A percentile compares a stretch with the other conserved stretches of the same genome.
Evolutionary conservation across 2,113 vertebrate genomes (phyloP).

Genomic region (Microtus oregoni): DNA sequence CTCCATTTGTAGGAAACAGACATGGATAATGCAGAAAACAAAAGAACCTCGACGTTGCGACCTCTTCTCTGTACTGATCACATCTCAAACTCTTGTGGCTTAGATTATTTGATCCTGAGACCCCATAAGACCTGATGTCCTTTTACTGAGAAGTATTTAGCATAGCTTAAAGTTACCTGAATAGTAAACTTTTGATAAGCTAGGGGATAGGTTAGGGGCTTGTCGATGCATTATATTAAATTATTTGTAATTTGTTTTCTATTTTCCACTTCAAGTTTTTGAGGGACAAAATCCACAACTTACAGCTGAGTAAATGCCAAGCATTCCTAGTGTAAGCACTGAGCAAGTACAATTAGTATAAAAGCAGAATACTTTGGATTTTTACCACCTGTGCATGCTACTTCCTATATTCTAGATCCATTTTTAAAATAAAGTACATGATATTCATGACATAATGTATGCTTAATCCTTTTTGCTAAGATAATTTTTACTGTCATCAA

Average conservation of each 20-base stretch:
- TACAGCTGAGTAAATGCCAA: neutral
- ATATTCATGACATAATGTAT: neutral
- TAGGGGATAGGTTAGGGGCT: neutral
- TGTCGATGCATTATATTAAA: neutral
- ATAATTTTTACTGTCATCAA: conserved; percentile 58
- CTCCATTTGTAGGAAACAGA: neutral
- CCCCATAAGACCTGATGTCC: neutral
- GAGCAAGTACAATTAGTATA: neutral
- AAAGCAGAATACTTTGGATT: neutral
- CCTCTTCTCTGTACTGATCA: neutral
- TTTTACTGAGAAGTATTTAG: neutral
- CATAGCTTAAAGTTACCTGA: neutral
- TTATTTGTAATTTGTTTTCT: neutral
- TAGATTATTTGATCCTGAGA: neutral
- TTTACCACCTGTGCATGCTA: neutral
- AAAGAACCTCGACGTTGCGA: neutral
- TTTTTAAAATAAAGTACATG: conserved; percentile 37
- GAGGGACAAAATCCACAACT: neutral
- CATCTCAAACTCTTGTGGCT: neutral
- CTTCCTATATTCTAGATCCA: neutral
- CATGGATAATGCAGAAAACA: neutral
- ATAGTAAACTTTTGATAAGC: neutral
- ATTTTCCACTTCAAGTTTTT: neutral
- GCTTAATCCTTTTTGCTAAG: conserved; percentile 44
- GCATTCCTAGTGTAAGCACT: neutral